phyloP scores from a whole-genome alignment of 1,140 invertebrate species.

The Papilio polytes region DNA sequence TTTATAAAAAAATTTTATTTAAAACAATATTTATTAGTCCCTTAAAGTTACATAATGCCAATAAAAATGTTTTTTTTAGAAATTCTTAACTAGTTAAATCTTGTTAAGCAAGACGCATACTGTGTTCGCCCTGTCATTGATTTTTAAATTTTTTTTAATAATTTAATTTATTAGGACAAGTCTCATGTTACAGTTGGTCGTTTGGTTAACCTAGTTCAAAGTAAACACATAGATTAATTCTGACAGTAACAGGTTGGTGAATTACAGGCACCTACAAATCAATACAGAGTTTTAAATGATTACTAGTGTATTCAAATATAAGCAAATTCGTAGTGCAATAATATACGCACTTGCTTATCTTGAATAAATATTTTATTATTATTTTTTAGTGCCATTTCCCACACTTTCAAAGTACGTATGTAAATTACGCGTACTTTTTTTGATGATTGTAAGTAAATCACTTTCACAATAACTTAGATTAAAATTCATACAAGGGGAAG shows the following conservation, averaged over 20 bases:
- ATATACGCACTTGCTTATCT: constrained; percentile 22
- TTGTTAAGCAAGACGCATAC: too few species aligned
- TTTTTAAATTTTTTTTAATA: not conserved
- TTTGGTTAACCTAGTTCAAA: constrained; percentile 34
- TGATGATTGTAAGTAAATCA: too few species aligned
- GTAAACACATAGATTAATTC: constrained; percentile 41
- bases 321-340: constrained; percentile 14
- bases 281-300: constrained; percentile 35
- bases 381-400: constrained; percentile 26
- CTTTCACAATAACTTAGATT: not conserved
- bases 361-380: constrained; percentile 23
- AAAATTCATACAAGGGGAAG: not conserved
- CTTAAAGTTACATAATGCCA: too few species aligned
- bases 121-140: not conserved
- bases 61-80: too few species aligned
- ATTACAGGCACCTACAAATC: constrained; percentile 30
- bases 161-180: constrained; percentile 8
- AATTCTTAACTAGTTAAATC: too few species aligned
- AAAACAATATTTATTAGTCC: too few species aligned
- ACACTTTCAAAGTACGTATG: not conserved
- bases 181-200: not conserved
- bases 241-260: constrained; percentile 41
- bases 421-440: not conserved
- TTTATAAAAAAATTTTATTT: too few species aligned
- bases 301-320: constrained; percentile 31